Base-by-base conservation (phyloP, 1,140 invertebrate species). In the Drosophila punjabiensis region DNA sequence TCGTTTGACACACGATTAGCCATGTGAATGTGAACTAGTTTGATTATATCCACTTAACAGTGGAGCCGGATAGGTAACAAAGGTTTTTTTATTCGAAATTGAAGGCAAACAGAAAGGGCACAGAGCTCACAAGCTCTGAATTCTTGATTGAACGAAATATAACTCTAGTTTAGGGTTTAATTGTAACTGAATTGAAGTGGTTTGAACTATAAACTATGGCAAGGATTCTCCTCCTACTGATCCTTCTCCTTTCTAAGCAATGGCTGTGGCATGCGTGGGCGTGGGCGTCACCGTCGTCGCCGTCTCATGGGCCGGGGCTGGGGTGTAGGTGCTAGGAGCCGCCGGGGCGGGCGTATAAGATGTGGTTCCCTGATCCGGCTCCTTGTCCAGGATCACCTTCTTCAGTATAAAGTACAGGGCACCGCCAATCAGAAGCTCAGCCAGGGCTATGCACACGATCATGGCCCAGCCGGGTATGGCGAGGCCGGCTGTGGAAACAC, bases 381-480 rank as follows among this genome's bases (percentile, higher is more conserved):
- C 79, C 28, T 94, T 93, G 10, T 94, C 93, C 24, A 95, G 82
- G 0, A 97, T 94, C 8, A 95, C 91, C 92, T 96, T 96, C 69
- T 95, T 95, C 93, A 97, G 93, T 4, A 96, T 79, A 0, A 95
- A 92, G 62, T 96, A 97, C 0, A 96, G 80, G 30, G 96, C 93
- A 9, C 94, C 96, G 43, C 96, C 96, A 4, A 95, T 77, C 4
- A 96, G 16, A 14, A 97, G 81, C 94, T 96, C 95, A 20, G 94
- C 94, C 3, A 96, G 89, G 18, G 95, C 96, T 18, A 96, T 93
- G 65, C 96, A 86, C 5, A 96, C 75, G 32, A 96, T 95, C 55
- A 96, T 95, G 0, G 95, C 95, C 96, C 96, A 97, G 1, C 96
- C 96, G 62, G 96, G 96, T 77, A 97, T 95, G 9, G 94, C 94